Evolutionary conservation across 2,113 vertebrate genomes (phyloP).

Genomic region (Candoia aspera): DNA sequence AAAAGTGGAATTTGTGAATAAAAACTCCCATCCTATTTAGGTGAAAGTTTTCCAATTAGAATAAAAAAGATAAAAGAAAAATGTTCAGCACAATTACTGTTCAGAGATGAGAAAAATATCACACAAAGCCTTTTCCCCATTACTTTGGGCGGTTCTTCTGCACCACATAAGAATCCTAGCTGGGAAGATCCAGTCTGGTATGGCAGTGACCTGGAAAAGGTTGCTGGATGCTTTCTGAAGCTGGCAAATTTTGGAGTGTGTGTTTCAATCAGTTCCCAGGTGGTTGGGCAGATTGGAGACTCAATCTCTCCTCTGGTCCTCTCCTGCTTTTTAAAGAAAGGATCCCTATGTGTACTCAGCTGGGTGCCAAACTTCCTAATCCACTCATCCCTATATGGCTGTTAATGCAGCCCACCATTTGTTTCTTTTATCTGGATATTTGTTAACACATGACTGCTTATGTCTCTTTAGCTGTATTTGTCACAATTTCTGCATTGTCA

Average conservation of each 20-base stretch:
- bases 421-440: too few species aligned
- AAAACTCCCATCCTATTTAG: constrained; percentile 47
- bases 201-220: neutral
- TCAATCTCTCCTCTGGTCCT: too few species aligned
- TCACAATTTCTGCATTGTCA: too few species aligned
- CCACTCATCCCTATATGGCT: too few species aligned
- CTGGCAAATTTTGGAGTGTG: neutral
- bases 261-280: too few species aligned
- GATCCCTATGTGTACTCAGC: too few species aligned
- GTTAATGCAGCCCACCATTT: too few species aligned
- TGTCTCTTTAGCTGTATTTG: too few species aligned
- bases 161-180: neutral
- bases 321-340: too few species aligned
- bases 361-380: too few species aligned
- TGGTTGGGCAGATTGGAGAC: too few species aligned
- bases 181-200: neutral
- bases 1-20: constrained; percentile 58
- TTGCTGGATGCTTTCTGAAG: neutral
- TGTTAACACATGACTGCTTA: too few species aligned
- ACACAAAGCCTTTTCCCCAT: neutral
- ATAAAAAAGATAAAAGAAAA: neutral
- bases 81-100: constrained; percentile 3
- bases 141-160: neutral
- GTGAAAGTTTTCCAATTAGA: constrained; percentile 29
- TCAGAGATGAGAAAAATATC: neutral